Percentiles rank a stretch among this genome's conserved stretches.
These are phyloP conservation scores for Drosophila sordidapex DNA, from an alignment of 2,888 invertebrate species.

Conservation along the genomic window DNA sequence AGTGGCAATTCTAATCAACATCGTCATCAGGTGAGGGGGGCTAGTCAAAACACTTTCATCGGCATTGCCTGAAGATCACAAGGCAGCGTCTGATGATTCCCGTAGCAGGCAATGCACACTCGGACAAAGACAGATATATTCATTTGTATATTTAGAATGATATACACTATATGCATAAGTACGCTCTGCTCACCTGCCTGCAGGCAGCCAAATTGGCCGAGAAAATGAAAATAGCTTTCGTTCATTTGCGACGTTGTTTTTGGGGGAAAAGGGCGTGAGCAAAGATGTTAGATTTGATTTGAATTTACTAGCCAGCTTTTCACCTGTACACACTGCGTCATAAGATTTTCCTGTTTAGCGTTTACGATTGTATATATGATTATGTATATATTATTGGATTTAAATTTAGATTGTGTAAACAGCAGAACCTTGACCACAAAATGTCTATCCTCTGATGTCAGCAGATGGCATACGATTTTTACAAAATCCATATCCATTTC, in stretches of 20 bases:
- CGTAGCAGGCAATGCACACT: slow-evolving; percentile 39
- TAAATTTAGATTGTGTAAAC: slow-evolving; percentile 74
- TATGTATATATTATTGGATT: slow-evolving; percentile 8
- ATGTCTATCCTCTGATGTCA: slow-evolving; percentile 75
- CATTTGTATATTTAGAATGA: slow-evolving; percentile 18
- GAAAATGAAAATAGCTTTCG: slow-evolving; percentile 40
- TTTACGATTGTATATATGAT: slow-evolving; percentile 21
- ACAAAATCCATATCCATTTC: slow-evolving; percentile 54
- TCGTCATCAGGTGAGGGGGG: slow-evolving; percentile 60
- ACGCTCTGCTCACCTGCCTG: slow-evolving; percentile 56
- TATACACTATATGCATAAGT: slow-evolving; percentile 10
- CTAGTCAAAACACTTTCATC: slow-evolving; percentile 63
- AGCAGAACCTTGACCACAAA: slow-evolving; percentile 73
- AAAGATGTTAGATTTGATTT: slow-evolving; percentile 43
- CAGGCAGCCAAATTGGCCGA: slow-evolving; percentile 44
- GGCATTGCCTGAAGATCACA: slow-evolving; percentile 73
- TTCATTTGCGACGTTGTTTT: slow-evolving; percentile 60
- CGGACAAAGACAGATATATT: slow-evolving; percentile 13
- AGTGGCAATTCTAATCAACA: slow-evolving; percentile 54
- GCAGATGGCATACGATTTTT: slow-evolving; percentile 46
- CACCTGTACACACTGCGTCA: slow-evolving; percentile 75
- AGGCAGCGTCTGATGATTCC: slow-evolving; percentile 47
- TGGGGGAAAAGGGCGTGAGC: slow-evolving; percentile 41
- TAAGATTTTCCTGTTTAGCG: slow-evolving; percentile 68
- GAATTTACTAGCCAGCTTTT: slow-evolving; percentile 56